phyloP scores from a whole-genome alignment of 2,113 vertebrate species.

The Barbus barbus region DNA sequence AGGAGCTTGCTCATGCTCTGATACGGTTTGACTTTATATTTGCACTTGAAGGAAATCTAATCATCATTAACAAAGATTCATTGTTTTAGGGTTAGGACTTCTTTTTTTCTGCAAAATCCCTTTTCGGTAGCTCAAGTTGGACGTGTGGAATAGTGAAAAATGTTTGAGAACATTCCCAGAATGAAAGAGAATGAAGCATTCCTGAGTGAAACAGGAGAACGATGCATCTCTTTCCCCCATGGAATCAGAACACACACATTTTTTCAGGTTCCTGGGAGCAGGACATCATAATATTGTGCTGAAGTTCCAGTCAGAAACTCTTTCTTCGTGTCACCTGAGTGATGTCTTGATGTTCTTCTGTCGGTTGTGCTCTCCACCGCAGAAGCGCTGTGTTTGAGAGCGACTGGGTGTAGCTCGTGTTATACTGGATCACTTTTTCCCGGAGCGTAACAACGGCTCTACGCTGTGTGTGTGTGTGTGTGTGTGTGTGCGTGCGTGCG shows the following conservation, averaged over 20 bases:
- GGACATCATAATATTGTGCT: background rate
- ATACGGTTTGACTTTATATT: background rate
- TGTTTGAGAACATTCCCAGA: background rate
- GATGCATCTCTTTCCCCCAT: background rate
- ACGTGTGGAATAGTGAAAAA: background rate
- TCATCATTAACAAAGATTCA: background rate
- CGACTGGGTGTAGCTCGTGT: background rate
- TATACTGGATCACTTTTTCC: conserved; percentile 17
- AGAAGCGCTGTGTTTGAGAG: conserved; percentile 4
- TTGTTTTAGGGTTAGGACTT: background rate
- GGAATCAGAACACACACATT: background rate
- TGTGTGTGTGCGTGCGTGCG: too few relatives aligned
- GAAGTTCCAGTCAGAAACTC: background rate
- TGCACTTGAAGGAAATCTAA: background rate
- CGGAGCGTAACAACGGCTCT: background rate
- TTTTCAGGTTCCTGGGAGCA: background rate
- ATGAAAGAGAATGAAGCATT: background rate
- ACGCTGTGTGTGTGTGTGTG: background rate
- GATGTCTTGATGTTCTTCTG: background rate
- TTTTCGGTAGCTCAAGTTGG: background rate
- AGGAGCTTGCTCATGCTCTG: background rate
- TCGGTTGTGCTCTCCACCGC: background rate
- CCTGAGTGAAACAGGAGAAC: background rate
- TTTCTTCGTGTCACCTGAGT: background rate
- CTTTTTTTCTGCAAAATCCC: background rate